These are phyloP conservation scores for Idaea dimidiata DNA, from an alignment of 2,888 invertebrate species.

Conservation along the genomic window DNA sequence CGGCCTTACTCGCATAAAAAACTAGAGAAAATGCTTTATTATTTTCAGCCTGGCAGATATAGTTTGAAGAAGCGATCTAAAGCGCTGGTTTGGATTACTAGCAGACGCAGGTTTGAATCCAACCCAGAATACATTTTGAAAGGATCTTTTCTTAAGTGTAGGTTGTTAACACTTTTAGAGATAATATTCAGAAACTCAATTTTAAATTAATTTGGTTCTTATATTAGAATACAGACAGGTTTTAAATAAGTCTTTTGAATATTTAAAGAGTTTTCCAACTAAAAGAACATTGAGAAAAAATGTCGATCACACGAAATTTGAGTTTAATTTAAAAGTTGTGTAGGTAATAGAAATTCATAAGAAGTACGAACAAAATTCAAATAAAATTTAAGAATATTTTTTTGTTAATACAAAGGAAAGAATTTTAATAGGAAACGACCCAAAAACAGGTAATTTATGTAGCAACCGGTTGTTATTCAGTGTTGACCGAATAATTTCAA, in stretches of 20 bases:
- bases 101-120: too few species aligned
- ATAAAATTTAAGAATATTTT: neutral
- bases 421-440: constrained; percentile 40
- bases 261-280: neutral
- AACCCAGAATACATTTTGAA: too few species aligned
- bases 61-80: too few species aligned
- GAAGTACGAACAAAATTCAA: constrained; percentile 1
- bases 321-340: neutral
- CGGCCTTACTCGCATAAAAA: too few species aligned
- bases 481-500: constrained; percentile 37
- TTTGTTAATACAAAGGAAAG: constrained; percentile 15
- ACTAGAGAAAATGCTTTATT: too few species aligned
- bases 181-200: too few species aligned
- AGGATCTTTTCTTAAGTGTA: too few species aligned
- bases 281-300: neutral
- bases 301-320: neutral
- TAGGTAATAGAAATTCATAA: neutral
- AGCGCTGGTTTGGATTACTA: too few species aligned
- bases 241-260: neutral
- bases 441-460: constrained; percentile 45
- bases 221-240: neutral
- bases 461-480: constrained; percentile 41
- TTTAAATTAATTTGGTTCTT: neutral
- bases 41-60: too few species aligned
- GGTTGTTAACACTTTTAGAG: too few species aligned